Base-by-base conservation (phyloP, 2,113 vertebrate genomes). In the Noturus placidus region DNA sequence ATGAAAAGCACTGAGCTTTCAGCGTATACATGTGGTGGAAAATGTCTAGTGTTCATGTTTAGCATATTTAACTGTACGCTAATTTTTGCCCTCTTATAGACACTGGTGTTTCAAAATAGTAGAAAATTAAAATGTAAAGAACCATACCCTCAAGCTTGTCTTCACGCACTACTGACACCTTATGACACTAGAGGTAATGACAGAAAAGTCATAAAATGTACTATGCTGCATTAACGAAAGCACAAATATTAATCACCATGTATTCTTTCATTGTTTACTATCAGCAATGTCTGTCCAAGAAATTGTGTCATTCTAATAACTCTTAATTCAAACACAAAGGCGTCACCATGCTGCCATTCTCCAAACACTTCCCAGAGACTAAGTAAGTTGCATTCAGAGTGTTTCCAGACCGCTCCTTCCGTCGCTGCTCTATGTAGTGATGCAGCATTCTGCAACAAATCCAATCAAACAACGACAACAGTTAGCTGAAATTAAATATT, bases 111-210 rank as follows among this genome's bases (percentile, higher is more conserved):
- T 46, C 9, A n/a, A 67, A 50, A 82, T 19, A 69, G 33, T 65
- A 56, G 25, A 72, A 57, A 69, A 35, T 0, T 76, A 35, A 86
- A 35, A 85, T 9, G 46, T 74, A 61, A 35, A 81, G 20, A 56
- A 81, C n/a, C 88, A 72, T 94, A 98, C 98, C 97, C 95, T 98
- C 97, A 0, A 99, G 91, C 84, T 97, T 93, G 50, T 99, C 98
- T 93, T 99, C 98, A 91, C 95, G 96, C 92, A 99, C 97, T 88
- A 99, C 95, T 4, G 97, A 97, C 90, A 99, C 97, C 94, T 95
- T 97, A 95, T 99, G 98, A 95, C 96, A 96, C 98, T 99, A 92
- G 6, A 92, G 94, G 33, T 82, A 91, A 95, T 92, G 50, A 54
- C 85, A 61, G 82, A 25, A 63, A 82, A 33, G 78, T 22, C 11